Evolutionary conservation across 2,888 invertebrate species (phyloP).

Genomic region (Drosophila formosana): DNA sequence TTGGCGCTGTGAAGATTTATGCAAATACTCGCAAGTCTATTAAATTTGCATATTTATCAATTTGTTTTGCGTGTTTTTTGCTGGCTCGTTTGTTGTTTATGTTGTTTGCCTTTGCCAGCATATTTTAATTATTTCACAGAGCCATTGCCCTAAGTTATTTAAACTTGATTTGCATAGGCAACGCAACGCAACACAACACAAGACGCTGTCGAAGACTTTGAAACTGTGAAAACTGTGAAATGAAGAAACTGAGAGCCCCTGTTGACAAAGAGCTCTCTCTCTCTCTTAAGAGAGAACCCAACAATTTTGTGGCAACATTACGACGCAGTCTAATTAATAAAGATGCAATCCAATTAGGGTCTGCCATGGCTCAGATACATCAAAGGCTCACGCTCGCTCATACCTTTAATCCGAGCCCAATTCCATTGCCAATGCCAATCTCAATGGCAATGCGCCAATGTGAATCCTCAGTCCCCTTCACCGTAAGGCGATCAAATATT

Average conservation of each 20-base stretch:
- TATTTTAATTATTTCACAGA: conserved; percentile 70
- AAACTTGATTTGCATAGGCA: conserved; percentile 66
- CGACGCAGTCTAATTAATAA: conserved; percentile 69
- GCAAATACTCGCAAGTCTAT: conserved; percentile 73
- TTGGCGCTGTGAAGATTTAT: conserved; percentile 63
- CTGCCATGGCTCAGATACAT: conserved; percentile 45
- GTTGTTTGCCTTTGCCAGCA: conserved; percentile 68
- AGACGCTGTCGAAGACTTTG: conserved; percentile 3
- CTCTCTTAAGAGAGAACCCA: neutral
- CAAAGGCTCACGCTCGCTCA: conserved; percentile 51
- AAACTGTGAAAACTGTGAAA: conserved; percentile 15
- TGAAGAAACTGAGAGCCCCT: neutral
- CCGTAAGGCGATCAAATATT: conserved; percentile 70
- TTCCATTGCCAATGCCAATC: conserved; percentile 3
- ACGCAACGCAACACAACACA: neutral
- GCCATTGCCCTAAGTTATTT: conserved; percentile 62
- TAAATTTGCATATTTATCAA: conserved; percentile 80
- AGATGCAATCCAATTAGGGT: conserved; percentile 74
- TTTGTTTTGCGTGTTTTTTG: conserved; percentile 67
- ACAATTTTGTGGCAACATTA: conserved; percentile 34
- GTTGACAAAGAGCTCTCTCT: conserved; percentile 5
- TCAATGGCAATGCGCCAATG: neutral
- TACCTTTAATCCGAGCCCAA: conserved; percentile 4
- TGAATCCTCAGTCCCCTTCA: neutral
- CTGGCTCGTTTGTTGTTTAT: conserved; percentile 41